These are phyloP conservation scores for cattle (Bos taurus) DNA, from an alignment of 2,113 vertebrate genomes.

Conservation along the genomic window ARS-UCD2.0 NC_037338.1:80544501-80545000, in stretches of 20 bases:
- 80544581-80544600: background rate
- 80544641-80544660: background rate
- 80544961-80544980: background rate
- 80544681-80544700: background rate
- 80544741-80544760: background rate
- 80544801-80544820: background rate
- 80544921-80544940: background rate
- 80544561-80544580: background rate
- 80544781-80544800: background rate
- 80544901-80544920: background rate
- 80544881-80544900: rapidly evolving
- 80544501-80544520: background rate
- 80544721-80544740: background rate
- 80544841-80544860: background rate
- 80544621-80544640: background rate
- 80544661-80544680: background rate
- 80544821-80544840: background rate
- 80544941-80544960: background rate
- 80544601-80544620: background rate
- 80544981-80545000: background rate
- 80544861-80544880: background rate
- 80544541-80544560: rapidly evolving
- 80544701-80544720: background rate
- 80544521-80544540: background rate
- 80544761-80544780: background rate